phyloP scores from a whole-genome alignment of 2,113 vertebrate genomes.

The Ibidorhyncha struthersii region DNA sequence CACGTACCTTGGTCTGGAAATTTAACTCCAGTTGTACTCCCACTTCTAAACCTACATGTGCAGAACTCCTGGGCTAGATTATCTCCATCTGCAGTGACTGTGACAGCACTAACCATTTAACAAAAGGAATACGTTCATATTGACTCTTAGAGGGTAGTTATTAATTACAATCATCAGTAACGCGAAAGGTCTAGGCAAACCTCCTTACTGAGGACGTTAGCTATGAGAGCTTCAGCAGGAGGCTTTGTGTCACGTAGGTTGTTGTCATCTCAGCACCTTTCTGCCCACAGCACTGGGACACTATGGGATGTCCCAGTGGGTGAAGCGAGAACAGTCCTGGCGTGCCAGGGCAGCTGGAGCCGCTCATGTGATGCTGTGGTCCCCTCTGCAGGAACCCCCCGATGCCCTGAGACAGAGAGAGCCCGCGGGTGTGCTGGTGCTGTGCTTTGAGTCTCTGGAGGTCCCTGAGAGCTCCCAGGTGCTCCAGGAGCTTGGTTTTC shows the following conservation, averaged over 20 bases:
- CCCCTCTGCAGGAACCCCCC: background rate
- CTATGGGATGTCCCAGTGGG: background rate
- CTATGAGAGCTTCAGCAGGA: background rate
- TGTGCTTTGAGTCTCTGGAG: background rate
- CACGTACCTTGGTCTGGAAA: background rate
- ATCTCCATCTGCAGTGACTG: background rate
- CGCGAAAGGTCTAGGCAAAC: background rate
- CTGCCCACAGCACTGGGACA: background rate
- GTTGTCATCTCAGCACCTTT: background rate
- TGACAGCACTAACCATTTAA: background rate
- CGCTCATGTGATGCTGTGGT: background rate
- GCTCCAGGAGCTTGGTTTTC: background rate
- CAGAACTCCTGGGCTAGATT: background rate
- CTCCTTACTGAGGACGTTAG: background rate
- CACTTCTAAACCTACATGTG: fast-evolving
- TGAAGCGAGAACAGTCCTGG: background rate
- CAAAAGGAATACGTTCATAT: fast-evolving
- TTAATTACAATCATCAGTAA: fast-evolving
- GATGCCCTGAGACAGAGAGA: fast-evolving
- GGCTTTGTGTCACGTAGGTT: background rate
- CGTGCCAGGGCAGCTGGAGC: background rate
- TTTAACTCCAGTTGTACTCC: background rate
- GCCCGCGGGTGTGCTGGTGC: background rate
- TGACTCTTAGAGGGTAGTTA: background rate
- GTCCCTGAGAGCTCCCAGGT: background rate